Evolutionary conservation across 2,797 vertebrate genomes (phyloP), one percentile per base, ranked within the genome.

Genomic region (Euthynnus affinis): DNA sequence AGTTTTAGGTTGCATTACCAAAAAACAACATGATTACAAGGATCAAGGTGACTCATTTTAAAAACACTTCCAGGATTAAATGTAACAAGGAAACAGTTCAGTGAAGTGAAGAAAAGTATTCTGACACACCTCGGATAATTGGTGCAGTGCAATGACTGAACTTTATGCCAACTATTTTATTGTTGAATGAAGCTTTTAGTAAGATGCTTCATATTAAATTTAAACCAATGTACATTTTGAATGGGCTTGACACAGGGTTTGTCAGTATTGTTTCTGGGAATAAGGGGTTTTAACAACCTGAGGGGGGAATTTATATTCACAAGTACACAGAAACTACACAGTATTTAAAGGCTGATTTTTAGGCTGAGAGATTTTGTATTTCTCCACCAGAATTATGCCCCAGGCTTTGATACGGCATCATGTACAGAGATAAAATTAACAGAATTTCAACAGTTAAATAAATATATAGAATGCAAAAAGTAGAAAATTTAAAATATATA

Each of bases 51-150:
- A 29, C 10, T 69, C 9, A 76, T 65, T 57, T 48, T 17, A 29
- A 37, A 17, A 62, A 57, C n/a, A 56, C 9, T 74, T 80, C 42
- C 49, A 78, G 5, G 25, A 56, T 55, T 1, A n/a, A 13, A 29
- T 29, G 4, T 17, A 6, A 17, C 2, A 27, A 27, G 34, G 17
- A 58, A 70, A 32, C 0, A 0, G 10, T 5, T 1, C 14, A 46
- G 1, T 9, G 10, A 14, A 46, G 1, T 9, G 10, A 14, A 6
- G 9, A 13, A 17, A n/a, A 32, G 23, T 60, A 22, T 25, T 7
- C n/a, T 6, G 42, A 34, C 65, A 56, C 53, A 59, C n/a, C 29
- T 25, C n/a, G n/a, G n/a, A n/a, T n/a, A n/a, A n/a, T n/a, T n/a
- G n/a, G n/a, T n/a, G n/a, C n/a, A n/a, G n/a, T n/a, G n/a, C n/a